Base-by-base conservation (phyloP, 2,888 invertebrate species). In the Mechanitis messenoides region DNA sequence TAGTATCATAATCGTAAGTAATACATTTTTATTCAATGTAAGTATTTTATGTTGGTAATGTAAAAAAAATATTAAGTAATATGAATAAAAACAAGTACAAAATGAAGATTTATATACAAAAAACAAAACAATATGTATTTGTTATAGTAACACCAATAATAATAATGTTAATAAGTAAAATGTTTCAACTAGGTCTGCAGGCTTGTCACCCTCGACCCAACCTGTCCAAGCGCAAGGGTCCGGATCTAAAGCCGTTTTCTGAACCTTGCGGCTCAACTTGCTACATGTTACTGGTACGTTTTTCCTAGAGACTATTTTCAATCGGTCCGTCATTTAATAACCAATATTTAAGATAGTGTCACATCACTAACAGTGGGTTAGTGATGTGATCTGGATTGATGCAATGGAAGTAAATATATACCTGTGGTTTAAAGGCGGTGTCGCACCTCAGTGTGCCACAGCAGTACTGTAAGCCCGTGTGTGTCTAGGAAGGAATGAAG, bases 191-290 rank as follows among this genome's bases (percentile, higher is more conserved):
- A 96, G 96, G 96, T 74, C 90, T 96, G 66, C 96, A 96, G 91
- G 95, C 95, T 42, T 96, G 96, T 77, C 97, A 97, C 85, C 96
- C 97, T 0, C 95, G 96, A 38, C 97, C 98, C 2, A 97, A 97
- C 87, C 91, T 96, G 72, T 93, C 94, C 72, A 96, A 95, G 81
- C 92, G 97, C 58, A 95, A 96, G 78, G 96, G 96, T 33, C 96
- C 97, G 0, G 97, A 98, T 77, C 90, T 97, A 67, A 96, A 97
- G 81, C 92, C 95, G 1, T 96, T 96, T 77, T 90, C 93, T 0
- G 96, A 97, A 69, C 95, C 97, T 0, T 98, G 98, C 80, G 95
- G 97, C 9, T 80, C 93, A 42, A 94, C 94, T 73, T 98, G 98
- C 83, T 98, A 95, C 76, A 94, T 97, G 93, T 92, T 96, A 72